Evolutionary conservation across 2,888 invertebrate species (phyloP).

Genomic region (Amblyjoppa proteus): DNA sequence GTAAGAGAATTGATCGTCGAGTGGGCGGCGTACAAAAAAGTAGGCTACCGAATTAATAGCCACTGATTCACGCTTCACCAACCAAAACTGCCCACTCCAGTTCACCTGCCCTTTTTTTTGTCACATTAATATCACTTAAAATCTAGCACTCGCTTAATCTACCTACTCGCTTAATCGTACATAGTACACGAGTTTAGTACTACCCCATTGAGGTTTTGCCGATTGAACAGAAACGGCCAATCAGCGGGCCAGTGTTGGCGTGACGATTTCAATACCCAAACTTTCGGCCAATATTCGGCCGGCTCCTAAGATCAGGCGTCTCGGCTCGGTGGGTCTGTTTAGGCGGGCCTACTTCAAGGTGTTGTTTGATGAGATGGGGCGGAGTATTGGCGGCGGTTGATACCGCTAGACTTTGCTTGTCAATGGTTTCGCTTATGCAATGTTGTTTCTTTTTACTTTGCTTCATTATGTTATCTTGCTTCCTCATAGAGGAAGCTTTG

Average conservation of each 20-base stretch:
- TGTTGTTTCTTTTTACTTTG: too few species aligned
- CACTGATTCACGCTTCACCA: constrained; percentile 74
- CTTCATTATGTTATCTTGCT: too few species aligned
- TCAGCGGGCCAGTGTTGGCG: too few species aligned
- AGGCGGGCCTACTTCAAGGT: too few species aligned
- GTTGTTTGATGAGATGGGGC: too few species aligned
- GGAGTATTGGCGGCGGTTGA: too few species aligned
- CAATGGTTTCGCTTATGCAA: too few species aligned
- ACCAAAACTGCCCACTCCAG: constrained; percentile 38
- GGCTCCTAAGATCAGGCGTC: neutral
- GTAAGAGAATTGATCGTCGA: constrained; percentile 45
- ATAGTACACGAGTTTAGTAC: constrained; percentile 20
- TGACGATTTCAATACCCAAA: too few species aligned
- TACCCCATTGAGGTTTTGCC: constrained; percentile 9
- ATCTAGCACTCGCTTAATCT: constrained; percentile 32
- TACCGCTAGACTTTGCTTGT: too few species aligned
- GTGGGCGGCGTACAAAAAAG: constrained; percentile 74
- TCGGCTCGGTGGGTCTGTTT: too few species aligned
- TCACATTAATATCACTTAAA: neutral
- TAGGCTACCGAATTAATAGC: constrained; percentile 77
- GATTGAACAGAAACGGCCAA: neutral
- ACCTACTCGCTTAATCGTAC: constrained; percentile 12
- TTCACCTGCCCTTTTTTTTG: constrained; percentile 34
- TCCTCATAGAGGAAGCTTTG: too few species aligned
- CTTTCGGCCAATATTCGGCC: too few species aligned